These are phyloP conservation scores for Furcifer pardalis DNA, from an alignment of 2,797 vertebrate species.

Conservation along the genomic window DNA sequence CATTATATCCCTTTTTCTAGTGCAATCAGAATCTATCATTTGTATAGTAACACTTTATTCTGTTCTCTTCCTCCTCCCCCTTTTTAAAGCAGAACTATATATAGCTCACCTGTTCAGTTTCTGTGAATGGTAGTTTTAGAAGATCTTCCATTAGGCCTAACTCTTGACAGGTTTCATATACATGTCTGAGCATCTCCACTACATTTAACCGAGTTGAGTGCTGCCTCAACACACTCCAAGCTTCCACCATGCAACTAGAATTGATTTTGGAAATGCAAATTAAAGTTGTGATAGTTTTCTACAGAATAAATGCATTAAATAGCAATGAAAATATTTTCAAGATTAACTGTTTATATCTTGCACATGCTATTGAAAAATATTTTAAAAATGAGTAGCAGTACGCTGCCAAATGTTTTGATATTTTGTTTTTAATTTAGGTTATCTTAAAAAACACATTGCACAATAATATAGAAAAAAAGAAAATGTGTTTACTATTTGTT, in stretches of 20 bases:
- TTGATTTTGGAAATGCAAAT: background rate
- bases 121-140: conserved; percentile 88
- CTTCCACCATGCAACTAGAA: conserved; percentile 90
- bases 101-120: conserved; percentile 84
- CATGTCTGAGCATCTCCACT: conserved; percentile 84
- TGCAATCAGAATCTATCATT: background rate
- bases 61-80: no score
- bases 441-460: no score
- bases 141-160: conserved; percentile 91
- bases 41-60: no score
- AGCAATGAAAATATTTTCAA: background rate
- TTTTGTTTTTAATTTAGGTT: background rate
- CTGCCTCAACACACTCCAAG: conserved; percentile 87
- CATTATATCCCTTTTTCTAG: background rate
- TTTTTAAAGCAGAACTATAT: background rate
- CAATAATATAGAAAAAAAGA: background rate
- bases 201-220: conserved; percentile 82
- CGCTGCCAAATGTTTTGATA: background rate
- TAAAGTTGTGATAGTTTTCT: background rate
- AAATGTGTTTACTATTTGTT: background rate
- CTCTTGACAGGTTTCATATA: conserved; percentile 91
- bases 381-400: background rate
- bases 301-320: fast-evolving
- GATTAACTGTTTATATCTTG: background rate
- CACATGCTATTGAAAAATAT: background rate